Base-by-base conservation (phyloP, 2,113 vertebrate genomes). In the Taurulus bubalis region DNA sequence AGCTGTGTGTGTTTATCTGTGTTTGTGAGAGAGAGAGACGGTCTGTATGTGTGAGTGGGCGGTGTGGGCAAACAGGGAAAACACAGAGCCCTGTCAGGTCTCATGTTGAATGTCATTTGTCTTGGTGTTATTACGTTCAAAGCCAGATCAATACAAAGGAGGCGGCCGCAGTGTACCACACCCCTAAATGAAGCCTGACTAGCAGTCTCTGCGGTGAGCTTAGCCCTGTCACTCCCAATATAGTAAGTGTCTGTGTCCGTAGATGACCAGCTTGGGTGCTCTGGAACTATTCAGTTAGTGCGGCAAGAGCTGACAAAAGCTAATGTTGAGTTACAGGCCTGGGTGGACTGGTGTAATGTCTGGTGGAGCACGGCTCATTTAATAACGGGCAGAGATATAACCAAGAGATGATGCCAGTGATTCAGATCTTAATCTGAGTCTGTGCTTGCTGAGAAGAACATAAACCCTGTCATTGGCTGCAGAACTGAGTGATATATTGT, bases 121-220 rank as follows among this genome's bases (percentile, higher is more conserved):
- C 94, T 94, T 15, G 12, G 64, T 85, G 86, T 89, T 87, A 93
- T 91, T 91, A 76, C 51, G 79, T 75, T 79, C 87, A 84, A 82
- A 90, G 83, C 80, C 84, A 71, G 90, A 95, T 94, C 93, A 86
- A 94, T 94, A 91, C 58, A 80, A 67, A 87, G 65, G 70, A 85
- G 86, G 84, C 53, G 69, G 85, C 76, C 36, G 73, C 77, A 42
- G 82, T 1, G 42, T 84, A 77, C 76, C 83, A 77, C 91, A 82
- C 86, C 88, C 90, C 87, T 82, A 85, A 90, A 89, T 49, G 76
- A 83, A 79, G 87, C 84, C 89, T 82, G 90, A 86, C 83, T 63
- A 69, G 71, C 77, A 36, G 93, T 85, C 92, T 94, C 92, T 60
- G 74, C 0, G 87, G 93, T 89, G 89, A 93, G 87, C 80, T 91